These are phyloP conservation scores for Brenthis ino DNA, from an alignment of 2,888 invertebrate species.

Conservation along the genomic window DNA sequence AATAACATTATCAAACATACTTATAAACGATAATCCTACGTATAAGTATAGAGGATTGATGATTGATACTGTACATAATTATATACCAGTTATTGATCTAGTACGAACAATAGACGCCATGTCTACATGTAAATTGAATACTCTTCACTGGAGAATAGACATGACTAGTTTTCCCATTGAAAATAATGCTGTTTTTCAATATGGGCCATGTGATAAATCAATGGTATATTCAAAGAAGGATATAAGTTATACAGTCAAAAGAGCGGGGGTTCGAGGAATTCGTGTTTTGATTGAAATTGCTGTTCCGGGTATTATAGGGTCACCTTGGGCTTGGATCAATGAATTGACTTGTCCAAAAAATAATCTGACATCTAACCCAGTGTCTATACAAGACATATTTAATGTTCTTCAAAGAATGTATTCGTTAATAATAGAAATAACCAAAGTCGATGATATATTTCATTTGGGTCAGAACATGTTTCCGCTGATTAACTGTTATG, in stretches of 20 bases:
- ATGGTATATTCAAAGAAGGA: constrained; percentile 87
- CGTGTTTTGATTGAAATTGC: constrained; percentile 93
- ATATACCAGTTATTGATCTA: constrained; percentile 87
- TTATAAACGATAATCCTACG: constrained; percentile 88
- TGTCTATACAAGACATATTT: constrained; percentile 88
- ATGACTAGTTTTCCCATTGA: constrained; percentile 94
- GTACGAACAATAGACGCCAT: constrained; percentile 91
- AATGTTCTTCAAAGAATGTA: constrained; percentile 87
- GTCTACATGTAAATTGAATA: constrained; percentile 93
- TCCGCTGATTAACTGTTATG: constrained; percentile 85
- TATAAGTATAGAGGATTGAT: constrained; percentile 91
- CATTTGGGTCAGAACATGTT: constrained; percentile 91
- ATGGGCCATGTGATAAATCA: constrained; percentile 91
- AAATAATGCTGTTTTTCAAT: constrained; percentile 83
- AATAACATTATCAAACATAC: constrained; percentile 83
- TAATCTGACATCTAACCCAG: constrained; percentile 74
- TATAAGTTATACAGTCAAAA: constrained; percentile 86
- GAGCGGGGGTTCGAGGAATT: constrained; percentile 89
- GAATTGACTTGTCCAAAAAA: constrained; percentile 69
- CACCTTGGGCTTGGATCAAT: constrained; percentile 91
- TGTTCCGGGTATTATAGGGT: constrained; percentile 92
- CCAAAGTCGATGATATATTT: constrained; percentile 88
- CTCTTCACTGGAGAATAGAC: constrained; percentile 95
- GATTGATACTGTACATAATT: constrained; percentile 95
- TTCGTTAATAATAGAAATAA: constrained; percentile 86